phyloP scores from a whole-genome alignment of 37 sponge, comb jelly and placozoan genomes.

The Diacarnus erythraeanus region DNA sequence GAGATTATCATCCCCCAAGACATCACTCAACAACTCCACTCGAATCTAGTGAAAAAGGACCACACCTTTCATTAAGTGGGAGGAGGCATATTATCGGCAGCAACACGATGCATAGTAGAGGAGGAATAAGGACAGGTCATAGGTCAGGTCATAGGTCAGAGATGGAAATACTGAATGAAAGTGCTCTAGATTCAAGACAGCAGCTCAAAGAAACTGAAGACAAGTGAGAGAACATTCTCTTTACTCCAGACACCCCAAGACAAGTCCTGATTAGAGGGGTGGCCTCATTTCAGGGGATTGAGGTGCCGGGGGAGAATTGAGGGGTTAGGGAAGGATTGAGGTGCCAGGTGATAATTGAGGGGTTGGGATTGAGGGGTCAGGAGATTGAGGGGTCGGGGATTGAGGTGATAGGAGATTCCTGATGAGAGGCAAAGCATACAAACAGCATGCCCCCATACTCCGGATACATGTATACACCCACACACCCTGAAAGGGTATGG shows the following conservation, averaged over 20 bases:
- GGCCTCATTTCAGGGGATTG: no score
- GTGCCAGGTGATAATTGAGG: no score
- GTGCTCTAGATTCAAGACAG: slow-evolving; percentile 24
- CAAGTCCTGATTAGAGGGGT: no score
- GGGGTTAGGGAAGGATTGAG: no score
- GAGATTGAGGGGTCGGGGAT: no score
- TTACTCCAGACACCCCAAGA: background rate
- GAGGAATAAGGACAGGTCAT: background rate
- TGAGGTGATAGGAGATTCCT: no score
- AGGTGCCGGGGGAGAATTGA: no score
- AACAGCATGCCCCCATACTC: no score
- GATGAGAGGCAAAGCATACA: no score
- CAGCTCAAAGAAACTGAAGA: slow-evolving; percentile 10
- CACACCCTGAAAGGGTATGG: no score
- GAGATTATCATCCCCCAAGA: background rate
- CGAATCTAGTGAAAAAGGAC: background rate
- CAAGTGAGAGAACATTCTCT: slow-evolving; percentile 9
- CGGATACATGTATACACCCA: no score
- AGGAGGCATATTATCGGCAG: background rate
- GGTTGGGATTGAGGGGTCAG: no score
- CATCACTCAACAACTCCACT: background rate
- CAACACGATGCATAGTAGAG: background rate
- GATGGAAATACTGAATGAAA: slow-evolving; percentile 38
- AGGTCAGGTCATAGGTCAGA: background rate
- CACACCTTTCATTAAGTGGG: background rate